phyloP scores from a whole-genome alignment of 2,113 vertebrate species.

The Murina feae region DNA sequence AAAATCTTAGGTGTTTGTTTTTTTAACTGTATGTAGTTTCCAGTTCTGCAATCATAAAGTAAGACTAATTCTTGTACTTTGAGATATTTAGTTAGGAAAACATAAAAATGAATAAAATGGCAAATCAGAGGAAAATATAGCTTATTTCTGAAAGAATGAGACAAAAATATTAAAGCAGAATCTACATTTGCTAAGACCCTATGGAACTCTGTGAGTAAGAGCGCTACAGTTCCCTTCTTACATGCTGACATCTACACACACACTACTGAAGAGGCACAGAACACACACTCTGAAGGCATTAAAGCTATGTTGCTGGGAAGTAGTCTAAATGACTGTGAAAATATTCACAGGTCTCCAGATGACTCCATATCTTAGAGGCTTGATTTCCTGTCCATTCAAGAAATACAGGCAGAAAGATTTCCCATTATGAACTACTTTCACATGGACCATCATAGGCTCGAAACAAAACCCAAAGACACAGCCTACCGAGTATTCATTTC shows the following conservation, averaged over 20 bases:
- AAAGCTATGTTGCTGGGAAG: not conserved
- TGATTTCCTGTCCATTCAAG: not conserved
- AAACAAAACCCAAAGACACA: not conserved
- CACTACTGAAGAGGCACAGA: not conserved
- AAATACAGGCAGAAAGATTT: not conserved
- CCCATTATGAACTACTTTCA: not conserved
- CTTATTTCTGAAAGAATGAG: not conserved
- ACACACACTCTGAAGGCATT: not conserved
- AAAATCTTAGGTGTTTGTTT: not conserved
- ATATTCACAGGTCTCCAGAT: not conserved
- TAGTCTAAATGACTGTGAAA: not conserved
- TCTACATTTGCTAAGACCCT: not conserved
- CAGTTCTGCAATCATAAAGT: not conserved
- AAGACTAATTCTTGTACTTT: not conserved
- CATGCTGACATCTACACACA: not conserved
- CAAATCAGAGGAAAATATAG: not conserved
- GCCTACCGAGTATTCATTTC: not conserved
- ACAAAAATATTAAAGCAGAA: not conserved
- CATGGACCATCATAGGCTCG: not conserved
- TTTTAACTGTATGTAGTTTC: conserved; percentile 11
- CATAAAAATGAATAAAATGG: not conserved
- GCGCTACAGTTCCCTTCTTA: not conserved
- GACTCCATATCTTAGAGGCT: not conserved
- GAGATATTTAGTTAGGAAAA: not conserved
- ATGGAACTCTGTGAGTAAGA: not conserved